These are phyloP conservation scores for Cylindroiulus punctatus DNA, from an alignment of 2,888 invertebrate genomes.

Conservation along the genomic window DNA sequence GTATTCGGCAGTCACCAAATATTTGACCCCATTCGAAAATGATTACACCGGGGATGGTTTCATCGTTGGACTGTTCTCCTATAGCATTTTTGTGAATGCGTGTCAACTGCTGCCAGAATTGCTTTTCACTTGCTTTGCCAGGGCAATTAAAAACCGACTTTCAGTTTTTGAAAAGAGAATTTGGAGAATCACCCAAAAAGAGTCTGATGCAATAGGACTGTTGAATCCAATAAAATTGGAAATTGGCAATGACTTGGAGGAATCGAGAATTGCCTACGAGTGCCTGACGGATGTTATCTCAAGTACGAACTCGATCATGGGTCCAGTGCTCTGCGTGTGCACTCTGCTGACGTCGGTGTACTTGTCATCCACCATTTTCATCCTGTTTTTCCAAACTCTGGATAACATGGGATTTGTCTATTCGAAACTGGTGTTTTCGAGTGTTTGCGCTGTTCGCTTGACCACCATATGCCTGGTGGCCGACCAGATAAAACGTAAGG, in stretches of 20 bases:
- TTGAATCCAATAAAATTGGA: neutral
- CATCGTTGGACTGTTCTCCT: neutral
- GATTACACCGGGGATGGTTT: slow-evolving; percentile 19
- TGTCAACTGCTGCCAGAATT: neutral
- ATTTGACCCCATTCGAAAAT: neutral
- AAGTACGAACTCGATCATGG: neutral
- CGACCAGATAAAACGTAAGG: slow-evolving; percentile 18
- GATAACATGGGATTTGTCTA: slow-evolving; percentile 36
- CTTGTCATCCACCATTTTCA: neutral
- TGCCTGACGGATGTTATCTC: slow-evolving; percentile 3
- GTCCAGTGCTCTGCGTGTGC: slow-evolving; percentile 6
- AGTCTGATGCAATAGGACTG: neutral
- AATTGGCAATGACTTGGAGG: neutral
- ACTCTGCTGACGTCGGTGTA: neutral
- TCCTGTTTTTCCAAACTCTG: slow-evolving; percentile 24
- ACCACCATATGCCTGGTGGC: neutral
- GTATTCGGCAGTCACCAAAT: neutral
- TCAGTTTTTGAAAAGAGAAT: neutral
- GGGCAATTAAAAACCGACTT: neutral
- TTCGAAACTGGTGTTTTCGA: slow-evolving; percentile 31
- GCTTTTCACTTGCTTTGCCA: neutral
- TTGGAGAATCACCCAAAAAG: neutral
- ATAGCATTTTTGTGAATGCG: neutral
- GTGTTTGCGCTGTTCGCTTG: neutral
- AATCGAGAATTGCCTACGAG: neutral